Conservation (phyloP, 1,140 invertebrate species). For the Diploscapter pachys region DNA sequence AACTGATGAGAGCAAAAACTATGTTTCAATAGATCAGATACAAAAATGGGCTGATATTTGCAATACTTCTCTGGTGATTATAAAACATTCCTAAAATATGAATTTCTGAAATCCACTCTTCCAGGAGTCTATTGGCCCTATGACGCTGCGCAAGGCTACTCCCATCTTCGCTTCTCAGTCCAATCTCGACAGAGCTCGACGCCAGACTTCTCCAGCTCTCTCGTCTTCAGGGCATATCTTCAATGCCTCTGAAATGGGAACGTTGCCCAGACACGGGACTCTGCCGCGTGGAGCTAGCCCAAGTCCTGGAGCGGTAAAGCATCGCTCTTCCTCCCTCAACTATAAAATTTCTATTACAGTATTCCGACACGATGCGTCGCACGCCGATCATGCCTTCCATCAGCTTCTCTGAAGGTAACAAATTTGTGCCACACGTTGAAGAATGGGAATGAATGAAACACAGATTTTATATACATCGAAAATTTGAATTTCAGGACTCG, state of each 20-base stretch:
- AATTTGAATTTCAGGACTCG: slow-evolving; percentile 24
- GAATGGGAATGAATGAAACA: too few species aligned
- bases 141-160: slow-evolving; percentile 51
- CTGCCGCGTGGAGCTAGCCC: slow-evolving; percentile 36
- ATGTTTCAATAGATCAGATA: too few species aligned
- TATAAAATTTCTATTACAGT: slow-evolving; percentile 30
- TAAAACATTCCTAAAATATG: too few species aligned
- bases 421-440: too few species aligned
- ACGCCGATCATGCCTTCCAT: slow-evolving; percentile 46
- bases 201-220: slow-evolving; percentile 31
- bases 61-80: too few species aligned
- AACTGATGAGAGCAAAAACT: too few species aligned
- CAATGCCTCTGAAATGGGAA: slow-evolving; percentile 56
- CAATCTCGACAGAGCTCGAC: slow-evolving; percentile 43
- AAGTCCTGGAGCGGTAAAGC: slow-evolving; percentile 33
- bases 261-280: slow-evolving; percentile 43
- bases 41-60: too few species aligned
- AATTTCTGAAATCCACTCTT: slow-evolving; percentile 4
- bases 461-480: too few species aligned
- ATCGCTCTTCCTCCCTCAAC: background rate
- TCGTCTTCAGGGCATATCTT: slow-evolving; percentile 45
- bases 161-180: slow-evolving; percentile 54
- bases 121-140: slow-evolving; percentile 56
- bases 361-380: slow-evolving; percentile 51
- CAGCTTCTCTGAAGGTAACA: slow-evolving; percentile 33